Conservation (phyloP, 64 coral and sea anemone species). For the Astreopora myriophthalma region DNA sequence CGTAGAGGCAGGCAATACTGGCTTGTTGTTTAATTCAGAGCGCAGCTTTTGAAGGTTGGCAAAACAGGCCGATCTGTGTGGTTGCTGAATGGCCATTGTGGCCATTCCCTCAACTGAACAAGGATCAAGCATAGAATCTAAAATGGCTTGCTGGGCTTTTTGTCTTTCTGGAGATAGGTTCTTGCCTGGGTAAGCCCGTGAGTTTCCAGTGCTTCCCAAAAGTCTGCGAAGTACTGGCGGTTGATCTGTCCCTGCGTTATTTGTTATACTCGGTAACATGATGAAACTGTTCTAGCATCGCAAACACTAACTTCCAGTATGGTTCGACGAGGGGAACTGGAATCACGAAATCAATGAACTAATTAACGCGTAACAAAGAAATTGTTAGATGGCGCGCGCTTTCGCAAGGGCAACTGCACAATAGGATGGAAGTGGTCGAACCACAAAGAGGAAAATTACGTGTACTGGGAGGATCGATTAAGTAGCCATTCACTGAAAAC, state of each 20-base stretch:
- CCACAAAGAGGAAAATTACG: no score
- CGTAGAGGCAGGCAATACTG: background rate
- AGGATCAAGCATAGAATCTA: slow-evolving; percentile 20
- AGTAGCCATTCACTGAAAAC: no score
- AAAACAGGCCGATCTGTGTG: background rate
- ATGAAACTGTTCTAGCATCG: background rate
- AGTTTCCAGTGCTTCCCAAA: background rate
- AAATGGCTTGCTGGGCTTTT: background rate
- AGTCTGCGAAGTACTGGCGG: background rate
- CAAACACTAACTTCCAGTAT: background rate
- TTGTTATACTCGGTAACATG: background rate
- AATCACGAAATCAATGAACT: background rate
- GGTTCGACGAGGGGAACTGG: background rate
- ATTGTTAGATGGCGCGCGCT: background rate
- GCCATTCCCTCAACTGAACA: background rate
- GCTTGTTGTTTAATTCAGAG: background rate
- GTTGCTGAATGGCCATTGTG: background rate
- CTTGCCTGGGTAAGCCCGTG: background rate
- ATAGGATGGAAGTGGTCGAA: background rate
- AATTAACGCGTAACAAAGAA: background rate
- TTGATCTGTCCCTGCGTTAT: background rate
- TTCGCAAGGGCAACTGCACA: background rate
- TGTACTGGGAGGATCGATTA: no score
- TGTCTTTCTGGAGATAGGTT: background rate
- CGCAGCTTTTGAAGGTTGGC: slow-evolving; percentile 11